Evolutionary conservation across 2,113 vertebrate species (phyloP).

Genomic region (Sinosuthora webbiana): DNA sequence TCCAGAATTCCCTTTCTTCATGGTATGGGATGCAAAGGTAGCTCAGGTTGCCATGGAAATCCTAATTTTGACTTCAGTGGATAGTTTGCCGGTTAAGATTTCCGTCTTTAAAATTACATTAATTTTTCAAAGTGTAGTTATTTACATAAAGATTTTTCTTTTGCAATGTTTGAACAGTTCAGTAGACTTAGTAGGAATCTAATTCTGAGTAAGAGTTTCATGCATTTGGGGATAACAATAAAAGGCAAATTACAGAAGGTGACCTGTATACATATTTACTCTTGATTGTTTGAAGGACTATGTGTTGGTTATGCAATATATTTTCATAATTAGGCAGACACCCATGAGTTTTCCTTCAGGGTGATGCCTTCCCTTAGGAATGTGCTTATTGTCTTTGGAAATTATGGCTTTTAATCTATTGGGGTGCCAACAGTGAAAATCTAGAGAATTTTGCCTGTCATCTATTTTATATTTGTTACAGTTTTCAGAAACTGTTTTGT

Average conservation of each 20-base stretch:
- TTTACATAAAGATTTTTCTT: neutral
- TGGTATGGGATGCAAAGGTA: neutral
- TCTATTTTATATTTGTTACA: neutral
- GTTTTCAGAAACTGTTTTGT: neutral
- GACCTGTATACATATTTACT: neutral
- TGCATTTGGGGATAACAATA: neutral
- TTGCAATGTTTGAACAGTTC: neutral
- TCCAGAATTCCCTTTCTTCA: neutral
- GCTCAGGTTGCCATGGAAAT: neutral
- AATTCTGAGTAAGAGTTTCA: neutral
- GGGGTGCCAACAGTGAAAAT: neutral
- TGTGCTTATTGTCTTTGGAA: neutral
- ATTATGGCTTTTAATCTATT: neutral
- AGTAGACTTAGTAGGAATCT: neutral
- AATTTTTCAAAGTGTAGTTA: slow-evolving; percentile 30
- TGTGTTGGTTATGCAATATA: neutral
- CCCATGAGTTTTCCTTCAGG: neutral
- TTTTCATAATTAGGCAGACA: neutral
- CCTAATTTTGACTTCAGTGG: neutral
- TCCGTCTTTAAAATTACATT: neutral
- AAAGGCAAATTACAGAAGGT: neutral
- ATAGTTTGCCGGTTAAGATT: neutral
- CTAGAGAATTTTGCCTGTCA: neutral
- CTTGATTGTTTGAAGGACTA: neutral
- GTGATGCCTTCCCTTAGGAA: neutral